Evolutionary conservation across 2,888 invertebrate genomes (phyloP), one percentile per base, ranked within the genome.

Genomic region (Ophion ventricosus): DNA sequence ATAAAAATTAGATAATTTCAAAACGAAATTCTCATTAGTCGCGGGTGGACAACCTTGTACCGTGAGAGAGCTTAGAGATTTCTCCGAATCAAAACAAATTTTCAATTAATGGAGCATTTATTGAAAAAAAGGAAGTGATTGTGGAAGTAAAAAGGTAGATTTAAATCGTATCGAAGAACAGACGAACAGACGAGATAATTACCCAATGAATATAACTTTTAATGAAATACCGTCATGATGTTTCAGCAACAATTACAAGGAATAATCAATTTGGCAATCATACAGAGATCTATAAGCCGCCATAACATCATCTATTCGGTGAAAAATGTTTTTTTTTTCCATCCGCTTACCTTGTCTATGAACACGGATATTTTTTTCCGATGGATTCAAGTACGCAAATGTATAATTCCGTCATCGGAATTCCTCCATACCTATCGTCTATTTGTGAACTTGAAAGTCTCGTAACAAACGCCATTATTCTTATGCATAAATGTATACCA

Each of bases 401-500:
- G n/a, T n/a, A 75, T 59, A 77, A 79, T 73, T 61, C 73, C 80
- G 76, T 77, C 73, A 80, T 80, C 63, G 56, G 73, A 73, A 80
- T 74, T 72, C 80, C 61, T 83, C 56, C 17, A 64, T 74, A 35
- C 63, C 69, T 29, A 49, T 56, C 61, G 25, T 66, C 54, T 66
- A 61, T 76, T 59, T 23, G 66, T 29, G 40, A 72, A 75, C 57
- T 70, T 56, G 35, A 54, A 20, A 80, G 67, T 63, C 59, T 54
- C 66, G 23, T 56, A 26, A 57, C 72, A 80, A 84, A 56, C 54
- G 29, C 73, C 74, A 64, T 78, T 74, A 81, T 72, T 84, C 73
- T 56, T 69, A 80, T 80, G 56, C 80, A 84, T 84, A 81, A 84
- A 80, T 77, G 80, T 80, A 84, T 77, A 78, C 59, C 77, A 72